These are phyloP conservation scores for Octonoba sinensis DNA, from an alignment of 2,888 invertebrate species.

Conservation along the genomic window DNA sequence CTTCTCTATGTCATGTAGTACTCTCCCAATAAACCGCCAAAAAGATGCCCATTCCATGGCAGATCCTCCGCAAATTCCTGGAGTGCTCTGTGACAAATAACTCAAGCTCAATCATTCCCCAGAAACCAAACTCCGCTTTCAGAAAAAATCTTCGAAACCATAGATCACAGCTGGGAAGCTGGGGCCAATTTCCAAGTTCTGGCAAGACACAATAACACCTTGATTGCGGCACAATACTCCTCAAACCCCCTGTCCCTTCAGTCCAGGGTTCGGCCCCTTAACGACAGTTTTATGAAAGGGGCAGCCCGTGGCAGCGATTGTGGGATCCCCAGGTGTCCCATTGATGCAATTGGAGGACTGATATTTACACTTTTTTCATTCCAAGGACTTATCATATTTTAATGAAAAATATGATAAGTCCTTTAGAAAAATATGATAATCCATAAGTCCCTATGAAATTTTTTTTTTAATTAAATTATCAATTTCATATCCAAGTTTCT, in stretches of 20 bases:
- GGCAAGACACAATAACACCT: constrained; percentile 51
- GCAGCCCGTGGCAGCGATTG: constrained; percentile 39
- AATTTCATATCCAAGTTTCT: too few relatives aligned
- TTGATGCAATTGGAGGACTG: constrained; percentile 32
- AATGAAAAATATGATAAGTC: too few relatives aligned
- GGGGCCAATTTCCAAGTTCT: constrained; percentile 26
- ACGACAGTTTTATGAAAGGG: constrained; percentile 58
- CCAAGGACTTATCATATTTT: constrained; percentile 1
- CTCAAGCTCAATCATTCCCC: constrained; percentile 52
- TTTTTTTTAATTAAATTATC: too few relatives aligned
- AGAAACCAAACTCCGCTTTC: neutral
- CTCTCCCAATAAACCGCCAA: too few relatives aligned
- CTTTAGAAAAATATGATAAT: too few relatives aligned
- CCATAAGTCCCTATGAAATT: too few relatives aligned
- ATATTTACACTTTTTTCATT: constrained; percentile 59
- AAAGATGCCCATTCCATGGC: too few relatives aligned
- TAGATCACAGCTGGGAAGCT: constrained; percentile 40
- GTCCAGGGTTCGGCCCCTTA: constrained; percentile 10
- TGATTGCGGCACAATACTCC: constrained; percentile 46
- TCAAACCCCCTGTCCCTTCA: neutral
- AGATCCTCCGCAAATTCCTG: too few relatives aligned
- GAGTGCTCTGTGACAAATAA: constrained; percentile 47
- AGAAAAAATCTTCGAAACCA: constrained; percentile 21
- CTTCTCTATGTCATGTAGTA: too few relatives aligned
- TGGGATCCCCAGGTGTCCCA: constrained; percentile 52